Evolutionary conservation across 1,140 invertebrate genomes (phyloP), one percentile per base, ranked within the genome.

Genomic region (Xylocopa sonorina): DNA sequence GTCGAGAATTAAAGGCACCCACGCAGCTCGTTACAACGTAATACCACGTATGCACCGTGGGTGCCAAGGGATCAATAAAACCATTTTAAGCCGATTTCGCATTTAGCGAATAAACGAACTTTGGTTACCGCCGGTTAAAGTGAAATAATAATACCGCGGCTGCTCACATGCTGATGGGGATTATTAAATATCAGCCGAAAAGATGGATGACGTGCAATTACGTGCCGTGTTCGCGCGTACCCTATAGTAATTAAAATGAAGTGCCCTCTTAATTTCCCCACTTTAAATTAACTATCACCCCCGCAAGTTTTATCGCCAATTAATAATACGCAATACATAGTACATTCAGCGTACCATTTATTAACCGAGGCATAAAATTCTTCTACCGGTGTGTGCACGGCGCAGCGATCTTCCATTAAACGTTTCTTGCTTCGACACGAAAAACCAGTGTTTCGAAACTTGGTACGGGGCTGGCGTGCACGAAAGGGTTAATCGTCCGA

Each of bases 21-120:
- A 66, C 68, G 83, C 51, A 80, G 57, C 77, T 80, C 77, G 83
- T 84, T 84, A 84, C 77, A 83, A 63, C 73, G 77, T 63, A 82
- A 76, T 83, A 76, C 62, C 58, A 55, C 66, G 81, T 73, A 68
- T 55, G 64, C 67, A 71, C 66, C 43, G 66, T 43, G 78, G 46
- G 73, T 51, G 64, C 77, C 82, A 34, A 27, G 83, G 77, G 83
- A 84, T 84, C 78, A 74, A 83, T 69, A 83, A 83, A 84, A 64
- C 82, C 81, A 69, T 84, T 84, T 84, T 83, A 84, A 84, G 71
- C 83, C 66, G 83, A 84, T 84, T 84, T 72, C 66, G 71, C 60
- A 72, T 83, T 83, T 71, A 84, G 78, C 82, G 82, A 78, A 78
- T 84, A 84, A 84, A 84, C 82, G 78, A 84, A 84, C 74, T 76